These are phyloP conservation scores for Cynocephalus volans DNA, from an alignment of 2,113 vertebrate genomes.

Conservation along the genomic window DNA sequence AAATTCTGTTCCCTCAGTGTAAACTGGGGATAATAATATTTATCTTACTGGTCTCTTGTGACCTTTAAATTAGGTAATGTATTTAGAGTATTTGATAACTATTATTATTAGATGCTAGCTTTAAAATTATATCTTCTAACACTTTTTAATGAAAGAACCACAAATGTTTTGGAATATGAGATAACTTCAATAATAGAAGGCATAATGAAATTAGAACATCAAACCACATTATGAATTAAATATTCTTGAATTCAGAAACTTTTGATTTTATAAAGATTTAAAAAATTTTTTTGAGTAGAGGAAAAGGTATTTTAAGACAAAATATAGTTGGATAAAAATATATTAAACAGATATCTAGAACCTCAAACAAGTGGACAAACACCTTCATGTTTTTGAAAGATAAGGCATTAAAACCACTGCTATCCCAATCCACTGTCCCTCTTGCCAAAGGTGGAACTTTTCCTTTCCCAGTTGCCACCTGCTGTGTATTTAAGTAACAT, in stretches of 20 bases:
- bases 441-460: neutral
- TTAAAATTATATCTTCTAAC: slow-evolving; percentile 24
- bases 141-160: slow-evolving; percentile 58
- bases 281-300: neutral
- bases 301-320: slow-evolving; percentile 1
- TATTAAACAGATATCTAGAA: neutral
- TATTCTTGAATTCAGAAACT: slow-evolving; percentile 19
- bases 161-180: neutral
- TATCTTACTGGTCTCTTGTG: neutral
- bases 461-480: neutral
- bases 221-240: slow-evolving; percentile 12
- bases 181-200: neutral
- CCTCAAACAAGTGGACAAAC: neutral
- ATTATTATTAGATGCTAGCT: neutral
- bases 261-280: slow-evolving; percentile 11
- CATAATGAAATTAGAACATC: neutral
- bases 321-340: slow-evolving; percentile 2
- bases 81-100: slow-evolving; percentile 4
- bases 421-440: neutral
- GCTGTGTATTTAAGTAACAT: neutral
- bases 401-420: neutral
- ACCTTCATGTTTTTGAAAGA: neutral
- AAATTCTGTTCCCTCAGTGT: neutral
- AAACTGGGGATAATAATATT: slow-evolving; percentile 38
- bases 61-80: slow-evolving; percentile 25